These are phyloP conservation scores for Scylla paramamosain DNA, from an alignment of 1,140 invertebrate species.

Conservation along the genomic window DNA sequence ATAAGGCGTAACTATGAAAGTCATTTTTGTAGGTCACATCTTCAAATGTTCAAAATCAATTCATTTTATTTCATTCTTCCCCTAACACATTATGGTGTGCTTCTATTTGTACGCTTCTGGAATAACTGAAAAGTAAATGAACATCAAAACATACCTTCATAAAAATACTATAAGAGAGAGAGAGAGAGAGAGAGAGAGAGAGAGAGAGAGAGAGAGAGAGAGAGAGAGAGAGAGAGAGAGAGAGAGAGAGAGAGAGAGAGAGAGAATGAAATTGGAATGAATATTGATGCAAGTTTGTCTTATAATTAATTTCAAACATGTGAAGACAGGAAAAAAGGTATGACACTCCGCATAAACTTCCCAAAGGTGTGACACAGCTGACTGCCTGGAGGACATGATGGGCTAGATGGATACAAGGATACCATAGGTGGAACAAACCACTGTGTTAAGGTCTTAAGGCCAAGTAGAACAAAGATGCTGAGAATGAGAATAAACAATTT, in stretches of 20 bases:
- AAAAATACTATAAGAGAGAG: background rate
- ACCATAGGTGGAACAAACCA: background rate
- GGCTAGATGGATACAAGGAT: background rate
- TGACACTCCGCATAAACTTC: background rate
- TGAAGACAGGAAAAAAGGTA: background rate
- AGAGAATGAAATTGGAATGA: background rate
- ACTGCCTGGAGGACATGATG: background rate
- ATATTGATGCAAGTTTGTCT: background rate
- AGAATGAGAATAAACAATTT: no score
- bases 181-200: background rate
- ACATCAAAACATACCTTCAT: background rate
- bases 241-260: background rate
- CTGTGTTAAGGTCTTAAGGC: no score
- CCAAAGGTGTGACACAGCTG: background rate
- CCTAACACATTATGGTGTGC: background rate
- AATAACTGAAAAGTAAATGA: background rate
- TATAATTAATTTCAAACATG: background rate
- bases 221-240: background rate
- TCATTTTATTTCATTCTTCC: background rate
- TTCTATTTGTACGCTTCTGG: background rate
- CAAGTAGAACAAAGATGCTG: no score
- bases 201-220: background rate
- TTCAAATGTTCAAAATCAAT: background rate
- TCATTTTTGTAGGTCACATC: background rate
- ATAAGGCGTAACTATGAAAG: background rate